A percentile compares a stretch with the other conserved stretches of the same genome.
Evolutionary conservation across 2,113 vertebrate genomes (phyloP).

Genomic region (Hemiprocne comata): DNA sequence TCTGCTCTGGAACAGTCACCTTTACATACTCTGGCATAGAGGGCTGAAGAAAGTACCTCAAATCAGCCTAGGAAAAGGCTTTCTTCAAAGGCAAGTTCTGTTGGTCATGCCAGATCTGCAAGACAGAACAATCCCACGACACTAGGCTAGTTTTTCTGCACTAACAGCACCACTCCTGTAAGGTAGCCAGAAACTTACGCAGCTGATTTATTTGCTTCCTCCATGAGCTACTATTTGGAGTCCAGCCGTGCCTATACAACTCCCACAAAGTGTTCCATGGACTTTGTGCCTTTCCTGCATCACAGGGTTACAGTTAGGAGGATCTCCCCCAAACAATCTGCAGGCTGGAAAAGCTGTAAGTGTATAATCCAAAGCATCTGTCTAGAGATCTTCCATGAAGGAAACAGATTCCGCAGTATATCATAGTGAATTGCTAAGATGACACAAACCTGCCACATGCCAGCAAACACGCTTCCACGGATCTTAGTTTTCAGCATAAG

Average conservation of each 20-base stretch:
- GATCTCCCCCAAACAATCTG: background rate
- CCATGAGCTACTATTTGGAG: background rate
- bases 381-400: background rate
- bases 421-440: background rate
- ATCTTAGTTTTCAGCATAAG: background rate
- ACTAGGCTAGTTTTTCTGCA: background rate
- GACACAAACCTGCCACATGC: background rate
- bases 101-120: background rate
- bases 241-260: background rate
- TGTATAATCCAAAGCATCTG: background rate
- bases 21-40: background rate
- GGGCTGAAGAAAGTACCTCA: background rate
- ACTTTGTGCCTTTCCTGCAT: background rate
- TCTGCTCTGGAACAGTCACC: background rate
- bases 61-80: background rate
- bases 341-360: background rate
- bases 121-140: background rate
- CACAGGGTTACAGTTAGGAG: background rate
- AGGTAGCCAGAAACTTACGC: background rate
- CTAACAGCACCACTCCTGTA: background rate
- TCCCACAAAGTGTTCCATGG: background rate
- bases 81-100: background rate
- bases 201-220: background rate
- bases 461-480: background rate
- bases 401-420: background rate